Conservation (phyloP, 2,888 invertebrate species). For the Hirtodrosophila confusa region DNA sequence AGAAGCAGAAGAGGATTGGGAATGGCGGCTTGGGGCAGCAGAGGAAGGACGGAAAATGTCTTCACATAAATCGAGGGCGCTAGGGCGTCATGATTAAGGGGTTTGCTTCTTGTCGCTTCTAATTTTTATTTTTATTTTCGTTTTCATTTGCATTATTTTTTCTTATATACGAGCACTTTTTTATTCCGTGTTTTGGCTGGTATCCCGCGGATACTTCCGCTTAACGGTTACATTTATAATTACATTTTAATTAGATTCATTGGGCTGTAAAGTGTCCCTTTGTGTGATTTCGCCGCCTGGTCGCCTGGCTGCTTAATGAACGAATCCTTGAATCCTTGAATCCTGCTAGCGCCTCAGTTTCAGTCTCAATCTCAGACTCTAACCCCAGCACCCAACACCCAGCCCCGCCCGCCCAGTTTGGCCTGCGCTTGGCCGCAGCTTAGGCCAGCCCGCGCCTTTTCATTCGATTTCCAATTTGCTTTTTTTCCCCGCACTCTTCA, state of each 20-base stretch:
- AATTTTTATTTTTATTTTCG: conserved; percentile 77
- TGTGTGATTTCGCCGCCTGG: conserved; percentile 78
- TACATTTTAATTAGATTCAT: conserved; percentile 85
- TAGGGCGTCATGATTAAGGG: conserved; percentile 78
- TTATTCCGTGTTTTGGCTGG: conserved; percentile 52
- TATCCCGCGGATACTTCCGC: conserved; percentile 83
- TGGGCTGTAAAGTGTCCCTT: conserved; percentile 85
- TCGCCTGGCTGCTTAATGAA: conserved; percentile 66
- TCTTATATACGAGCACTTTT: conserved; percentile 1
- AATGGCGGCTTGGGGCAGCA: neutral
- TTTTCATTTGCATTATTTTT: conserved; percentile 62
- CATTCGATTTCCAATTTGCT: conserved; percentile 75
- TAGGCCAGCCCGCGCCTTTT: conserved; percentile 49
- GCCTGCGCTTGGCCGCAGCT: conserved; percentile 43
- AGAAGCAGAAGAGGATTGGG: no score
- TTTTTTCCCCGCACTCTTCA: conserved; percentile 9
- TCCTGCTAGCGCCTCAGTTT: conserved; percentile 24
- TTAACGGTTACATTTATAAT: conserved; percentile 84
- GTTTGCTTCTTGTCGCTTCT: conserved; percentile 74
- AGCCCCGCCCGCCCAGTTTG: no score
- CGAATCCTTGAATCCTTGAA: conserved; percentile 44
- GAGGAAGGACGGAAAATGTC: conserved; percentile 31
- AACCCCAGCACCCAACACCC: neutral
- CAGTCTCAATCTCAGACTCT: conserved; percentile 22
- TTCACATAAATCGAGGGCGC: conserved; percentile 69